phyloP scores from a whole-genome alignment of 2,797 vertebrate genomes.

The Phrynocephalus vlangalii region DNA sequence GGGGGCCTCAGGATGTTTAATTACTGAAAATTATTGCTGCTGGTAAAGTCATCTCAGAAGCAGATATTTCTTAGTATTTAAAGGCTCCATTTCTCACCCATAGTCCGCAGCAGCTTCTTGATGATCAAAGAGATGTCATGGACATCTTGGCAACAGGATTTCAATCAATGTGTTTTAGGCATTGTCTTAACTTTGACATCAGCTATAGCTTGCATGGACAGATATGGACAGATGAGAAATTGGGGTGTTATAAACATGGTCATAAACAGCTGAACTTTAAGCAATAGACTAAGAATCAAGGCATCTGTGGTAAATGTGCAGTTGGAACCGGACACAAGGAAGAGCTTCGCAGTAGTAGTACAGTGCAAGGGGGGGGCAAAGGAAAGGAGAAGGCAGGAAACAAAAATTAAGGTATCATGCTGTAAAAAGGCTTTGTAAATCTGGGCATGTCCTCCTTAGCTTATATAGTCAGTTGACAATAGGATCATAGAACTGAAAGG shows the following conservation, averaged over 20 bases:
- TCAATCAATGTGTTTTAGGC: not conserved
- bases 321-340: not conserved
- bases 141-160: too few relatives aligned
- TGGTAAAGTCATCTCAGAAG: too few relatives aligned
- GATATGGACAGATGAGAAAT: not conserved
- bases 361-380: too few relatives aligned
- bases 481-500: not conserved
- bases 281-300: not conserved
- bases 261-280: not conserved
- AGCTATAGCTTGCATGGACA: not conserved
- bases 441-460: not conserved
- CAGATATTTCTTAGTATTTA: too few relatives aligned
- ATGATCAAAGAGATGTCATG: too few relatives aligned
- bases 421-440: not conserved
- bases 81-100: too few relatives aligned
- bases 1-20: too few relatives aligned
- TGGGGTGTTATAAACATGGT: too few relatives aligned
- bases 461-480: not conserved
- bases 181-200: not conserved
- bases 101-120: too few relatives aligned
- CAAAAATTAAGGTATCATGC: not conserved
- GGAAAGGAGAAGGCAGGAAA: not conserved
- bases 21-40: too few relatives aligned
- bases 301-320: not conserved
- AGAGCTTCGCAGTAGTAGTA: not conserved